Evolutionary conservation across 2,113 vertebrate genomes (phyloP).

Genomic region (Ageneiosus marmoratus): DNA sequence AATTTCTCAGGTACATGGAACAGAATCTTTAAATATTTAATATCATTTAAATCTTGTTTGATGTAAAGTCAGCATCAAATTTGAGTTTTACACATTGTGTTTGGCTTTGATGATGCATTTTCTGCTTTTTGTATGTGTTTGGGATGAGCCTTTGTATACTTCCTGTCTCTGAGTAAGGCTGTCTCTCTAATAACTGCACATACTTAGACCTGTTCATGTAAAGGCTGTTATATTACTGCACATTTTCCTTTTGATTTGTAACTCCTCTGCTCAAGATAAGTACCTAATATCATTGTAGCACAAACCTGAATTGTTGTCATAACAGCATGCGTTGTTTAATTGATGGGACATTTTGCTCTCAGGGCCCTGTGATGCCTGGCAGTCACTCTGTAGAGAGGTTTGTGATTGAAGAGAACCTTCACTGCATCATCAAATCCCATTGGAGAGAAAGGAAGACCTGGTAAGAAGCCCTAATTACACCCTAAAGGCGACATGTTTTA

Average conservation of each 20-base stretch:
- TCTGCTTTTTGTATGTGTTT: neutral
- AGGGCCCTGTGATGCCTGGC: slow-evolving; percentile 98
- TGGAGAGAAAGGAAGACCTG: slow-evolving; percentile 96
- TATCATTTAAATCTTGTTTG: neutral
- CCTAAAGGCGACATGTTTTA: neutral
- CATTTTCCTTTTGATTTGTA: neutral
- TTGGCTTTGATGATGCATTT: neutral
- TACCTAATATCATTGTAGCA: neutral
- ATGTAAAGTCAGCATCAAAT: neutral
- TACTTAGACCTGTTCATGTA: neutral
- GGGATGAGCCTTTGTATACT: neutral
- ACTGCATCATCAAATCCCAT: slow-evolving; percentile 94
- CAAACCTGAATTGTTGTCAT: neutral
- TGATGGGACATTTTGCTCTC: neutral
- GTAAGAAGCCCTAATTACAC: slow-evolving; percentile 63
- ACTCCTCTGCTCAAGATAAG: neutral
- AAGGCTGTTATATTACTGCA: neutral
- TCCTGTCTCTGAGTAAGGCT: neutral
- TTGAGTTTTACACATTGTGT: neutral
- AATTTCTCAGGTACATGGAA: neutral
- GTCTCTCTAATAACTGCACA: neutral
- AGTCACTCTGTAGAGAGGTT: slow-evolving; percentile 96
- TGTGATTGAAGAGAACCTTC: slow-evolving; percentile 97
- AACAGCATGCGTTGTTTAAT: neutral
- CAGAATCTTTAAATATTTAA: neutral